phyloP scores from a whole-genome alignment of 2,888 invertebrate species.

The Pyrgus malvae region DNA sequence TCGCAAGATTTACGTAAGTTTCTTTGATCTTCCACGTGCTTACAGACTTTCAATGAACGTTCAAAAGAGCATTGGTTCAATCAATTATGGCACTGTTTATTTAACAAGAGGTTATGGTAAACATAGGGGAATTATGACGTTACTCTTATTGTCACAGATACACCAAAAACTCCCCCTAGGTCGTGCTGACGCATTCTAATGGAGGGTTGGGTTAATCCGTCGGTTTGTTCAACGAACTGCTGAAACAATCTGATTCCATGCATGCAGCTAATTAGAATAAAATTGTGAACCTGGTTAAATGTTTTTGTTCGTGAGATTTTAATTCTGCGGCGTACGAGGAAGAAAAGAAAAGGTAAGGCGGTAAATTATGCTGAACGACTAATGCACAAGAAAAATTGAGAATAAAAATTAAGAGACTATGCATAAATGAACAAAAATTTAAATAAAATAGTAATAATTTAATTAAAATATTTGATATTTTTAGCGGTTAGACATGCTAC shows the following conservation, averaged over 20 bases:
- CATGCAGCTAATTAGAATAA: slow-evolving; percentile 1
- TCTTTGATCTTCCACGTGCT: slow-evolving; percentile 13
- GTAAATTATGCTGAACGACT: no score
- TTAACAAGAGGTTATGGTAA: slow-evolving; percentile 34
- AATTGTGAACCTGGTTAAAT: no score
- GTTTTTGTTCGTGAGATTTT: no score
- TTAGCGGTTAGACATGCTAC: no score
- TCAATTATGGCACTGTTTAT: slow-evolving; percentile 54
- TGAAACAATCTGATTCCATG: slow-evolving; percentile 2
- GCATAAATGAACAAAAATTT: no score
- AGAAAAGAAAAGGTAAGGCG: no score
- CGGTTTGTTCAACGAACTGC: slow-evolving; percentile 29
- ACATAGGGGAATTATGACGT: slow-evolving; percentile 72
- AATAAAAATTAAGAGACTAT: no score
- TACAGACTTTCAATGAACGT: slow-evolving; percentile 4
- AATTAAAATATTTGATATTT: no score
- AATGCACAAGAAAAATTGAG: no score
- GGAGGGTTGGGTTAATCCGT: slow-evolving; percentile 50
- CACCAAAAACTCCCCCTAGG: slow-evolving; percentile 60
- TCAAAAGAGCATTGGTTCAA: slow-evolving; percentile 32
- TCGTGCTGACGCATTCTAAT: slow-evolving; percentile 70
- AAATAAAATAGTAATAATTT: no score
- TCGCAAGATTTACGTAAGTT: neutral
- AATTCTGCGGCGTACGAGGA: no score
- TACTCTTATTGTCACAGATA: slow-evolving; percentile 71